Percentiles rank a stretch among this genome's conserved stretches.
Evolutionary conservation across 2,113 vertebrate genomes (phyloP).

Genomic region (Hippoglossus stenolepis): DNA sequence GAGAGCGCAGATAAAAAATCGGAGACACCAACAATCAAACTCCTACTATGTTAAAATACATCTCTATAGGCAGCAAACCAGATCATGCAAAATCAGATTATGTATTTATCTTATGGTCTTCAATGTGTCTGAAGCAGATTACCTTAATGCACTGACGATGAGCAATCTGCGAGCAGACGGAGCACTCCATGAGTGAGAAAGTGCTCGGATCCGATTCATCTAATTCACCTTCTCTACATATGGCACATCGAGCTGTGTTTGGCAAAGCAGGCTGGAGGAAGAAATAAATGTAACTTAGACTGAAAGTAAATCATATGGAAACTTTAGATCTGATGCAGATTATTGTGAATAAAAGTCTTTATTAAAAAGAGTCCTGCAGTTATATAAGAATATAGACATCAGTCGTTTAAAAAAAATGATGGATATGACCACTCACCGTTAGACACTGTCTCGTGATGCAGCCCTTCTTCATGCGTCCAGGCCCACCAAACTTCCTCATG

Average conservation of each 20-base stretch:
- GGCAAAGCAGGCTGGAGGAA: slow-evolving; percentile 90
- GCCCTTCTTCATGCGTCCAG: slow-evolving; percentile 95
- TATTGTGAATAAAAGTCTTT: neutral
- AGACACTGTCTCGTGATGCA: slow-evolving; percentile 93
- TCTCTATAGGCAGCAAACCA: neutral
- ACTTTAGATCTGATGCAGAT: neutral
- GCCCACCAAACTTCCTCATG: slow-evolving; percentile 96
- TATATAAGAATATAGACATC: neutral
- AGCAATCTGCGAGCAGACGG: slow-evolving; percentile 93
- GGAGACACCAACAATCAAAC: neutral
- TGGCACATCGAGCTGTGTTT: slow-evolving; percentile 92
- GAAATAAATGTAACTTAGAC: neutral
- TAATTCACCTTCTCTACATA: slow-evolving; percentile 91
- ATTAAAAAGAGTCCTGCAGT: neutral
- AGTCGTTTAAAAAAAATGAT: neutral
- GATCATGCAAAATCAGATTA: neutral
- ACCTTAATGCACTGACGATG: slow-evolving; percentile 96
- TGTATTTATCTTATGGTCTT: too few relatives aligned
- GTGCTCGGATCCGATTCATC: slow-evolving; percentile 89
- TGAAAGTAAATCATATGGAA: neutral
- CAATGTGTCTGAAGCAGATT: neutral
- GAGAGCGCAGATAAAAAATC: neutral
- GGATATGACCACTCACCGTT: slow-evolving; percentile 82
- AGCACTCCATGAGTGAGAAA: slow-evolving; percentile 96
- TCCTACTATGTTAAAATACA: neutral